A percentile compares a stretch with the other conserved stretches of the same genome.
phyloP scores from a whole-genome alignment of 2,888 invertebrate species.

The Calliphora vomitoria region DNA sequence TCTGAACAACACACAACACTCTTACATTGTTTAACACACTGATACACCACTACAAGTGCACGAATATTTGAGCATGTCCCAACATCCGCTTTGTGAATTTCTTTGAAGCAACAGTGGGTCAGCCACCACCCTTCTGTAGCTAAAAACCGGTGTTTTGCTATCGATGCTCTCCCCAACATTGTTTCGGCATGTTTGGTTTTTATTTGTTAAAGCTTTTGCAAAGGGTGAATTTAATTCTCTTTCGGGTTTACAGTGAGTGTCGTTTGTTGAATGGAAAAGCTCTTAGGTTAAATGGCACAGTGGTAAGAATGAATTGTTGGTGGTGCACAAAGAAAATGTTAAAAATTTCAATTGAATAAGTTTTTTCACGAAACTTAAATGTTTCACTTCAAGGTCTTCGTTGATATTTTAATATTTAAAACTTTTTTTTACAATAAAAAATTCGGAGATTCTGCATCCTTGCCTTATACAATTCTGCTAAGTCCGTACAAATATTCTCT shows the following conservation, averaged over 20 bases:
- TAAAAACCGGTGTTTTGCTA: constrained; percentile 31
- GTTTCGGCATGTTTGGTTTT: constrained; percentile 30
- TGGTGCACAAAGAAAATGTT: too few relatives aligned
- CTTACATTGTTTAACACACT: constrained; percentile 9
- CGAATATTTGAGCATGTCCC: constrained; percentile 63
- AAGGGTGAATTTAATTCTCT: constrained; percentile 20
- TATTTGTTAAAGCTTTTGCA: neutral
- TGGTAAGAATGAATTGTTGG: neutral
- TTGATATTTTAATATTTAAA: too few relatives aligned
- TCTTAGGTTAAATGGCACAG: constrained; percentile 32
- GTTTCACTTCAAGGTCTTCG: too few relatives aligned
- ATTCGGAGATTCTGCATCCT: too few relatives aligned
- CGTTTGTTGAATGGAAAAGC: constrained; percentile 36
- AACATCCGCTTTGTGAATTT: constrained; percentile 64
- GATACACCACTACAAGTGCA: constrained; percentile 43
- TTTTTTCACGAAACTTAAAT: too few relatives aligned
- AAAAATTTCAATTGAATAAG: too few relatives aligned
- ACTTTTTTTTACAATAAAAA: too few relatives aligned
- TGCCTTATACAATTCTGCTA: too few relatives aligned
- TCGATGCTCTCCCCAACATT: constrained; percentile 5
- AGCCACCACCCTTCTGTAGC: constrained; percentile 50
- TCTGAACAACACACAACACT: constrained; percentile 20
- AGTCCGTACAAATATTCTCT: too few relatives aligned
- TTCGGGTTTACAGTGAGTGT: neutral
- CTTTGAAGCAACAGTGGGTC: constrained; percentile 72